Evolutionary conservation across 1,140 invertebrate genomes (phyloP), one percentile per base, ranked within the genome.

Genomic region (Chironomus tepperi): DNA sequence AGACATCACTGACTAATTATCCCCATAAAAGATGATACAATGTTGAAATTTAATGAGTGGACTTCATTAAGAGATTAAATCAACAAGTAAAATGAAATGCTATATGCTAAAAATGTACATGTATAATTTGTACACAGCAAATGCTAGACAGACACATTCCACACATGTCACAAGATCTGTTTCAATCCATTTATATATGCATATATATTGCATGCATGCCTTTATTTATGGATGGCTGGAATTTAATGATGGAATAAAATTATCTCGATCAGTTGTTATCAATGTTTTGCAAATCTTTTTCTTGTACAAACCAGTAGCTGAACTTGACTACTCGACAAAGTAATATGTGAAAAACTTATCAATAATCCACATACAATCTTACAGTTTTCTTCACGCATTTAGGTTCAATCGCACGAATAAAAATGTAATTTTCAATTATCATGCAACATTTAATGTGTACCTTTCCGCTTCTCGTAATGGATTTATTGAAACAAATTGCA

Each of bases 401-500:
- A 9, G 8, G 43, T 47, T 47, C 43, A 10, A 47, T 57, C 12
- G 12, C 47, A 57, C 24, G 24, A 57, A 57, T 57, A 12, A 57
- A 57, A 15, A 15, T 57, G 12, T 57, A 57, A 57, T 57, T 57
- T 57, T 57, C 47, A 57, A 57, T 57, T 57, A 57, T 57, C 47
- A 57, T 57, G 47, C 47, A 57, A 57, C 47, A 57, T 47, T 47
- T 47, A 47, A 47, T 47, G 43, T 47, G 43, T 15, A 47, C 15
- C 15, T 57, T 57, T 57, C 47, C n/a, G 47, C 47, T n/a, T n/a
- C 12, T 12, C 47, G 47, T 57, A 57, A 57, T 57, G 47, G 47
- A 57, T 7, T 70, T 70, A 67, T 70, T 70, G 65, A 70, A 70
- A 70, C 19, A 70, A 70, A 70, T 70, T 70, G 19, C 18, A 70